Conservation (phyloP, 2,888 invertebrate species). For the Eudemis profundana region DNA sequence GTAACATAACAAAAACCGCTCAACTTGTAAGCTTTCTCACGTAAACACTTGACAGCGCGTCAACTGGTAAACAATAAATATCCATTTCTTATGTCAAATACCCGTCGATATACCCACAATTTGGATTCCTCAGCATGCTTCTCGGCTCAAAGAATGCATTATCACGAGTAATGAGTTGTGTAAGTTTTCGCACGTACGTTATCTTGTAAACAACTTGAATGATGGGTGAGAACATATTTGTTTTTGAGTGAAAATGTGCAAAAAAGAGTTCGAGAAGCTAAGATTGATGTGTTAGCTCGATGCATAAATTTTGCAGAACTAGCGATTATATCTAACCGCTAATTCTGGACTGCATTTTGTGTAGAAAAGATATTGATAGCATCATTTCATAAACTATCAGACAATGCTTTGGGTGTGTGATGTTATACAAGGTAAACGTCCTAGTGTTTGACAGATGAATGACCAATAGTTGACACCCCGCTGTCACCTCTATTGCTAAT, state of each 20-base stretch:
- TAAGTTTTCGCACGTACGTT: slow-evolving; percentile 33
- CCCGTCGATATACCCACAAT: slow-evolving; percentile 12
- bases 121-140: slow-evolving; percentile 31
- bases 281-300: background rate
- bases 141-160: slow-evolving; percentile 35
- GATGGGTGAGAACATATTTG: slow-evolving; percentile 38
- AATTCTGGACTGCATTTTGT: no score
- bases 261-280: slow-evolving; percentile 15
- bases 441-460: no score
- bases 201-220: slow-evolving; percentile 34
- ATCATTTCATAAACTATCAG: no score
- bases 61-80: slow-evolving; percentile 34
- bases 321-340: background rate
- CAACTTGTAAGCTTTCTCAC: slow-evolving; percentile 22
- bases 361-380: no score
- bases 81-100: slow-evolving; percentile 34
- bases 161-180: slow-evolving; percentile 28
- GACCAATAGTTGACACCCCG: no score
- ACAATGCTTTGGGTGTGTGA: background rate
- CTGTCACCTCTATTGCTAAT: no score
- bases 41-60: slow-evolving; percentile 18
- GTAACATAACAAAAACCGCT: background rate
- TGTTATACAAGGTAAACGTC: background rate
- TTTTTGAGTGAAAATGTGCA: slow-evolving; percentile 17
- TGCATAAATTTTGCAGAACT: slow-evolving; percentile 1